Percentiles rank a stretch among this genome's conserved stretches.
Conservation (phyloP, 2,888 invertebrate species). For the Caenorhabditis zanzibari region DNA sequence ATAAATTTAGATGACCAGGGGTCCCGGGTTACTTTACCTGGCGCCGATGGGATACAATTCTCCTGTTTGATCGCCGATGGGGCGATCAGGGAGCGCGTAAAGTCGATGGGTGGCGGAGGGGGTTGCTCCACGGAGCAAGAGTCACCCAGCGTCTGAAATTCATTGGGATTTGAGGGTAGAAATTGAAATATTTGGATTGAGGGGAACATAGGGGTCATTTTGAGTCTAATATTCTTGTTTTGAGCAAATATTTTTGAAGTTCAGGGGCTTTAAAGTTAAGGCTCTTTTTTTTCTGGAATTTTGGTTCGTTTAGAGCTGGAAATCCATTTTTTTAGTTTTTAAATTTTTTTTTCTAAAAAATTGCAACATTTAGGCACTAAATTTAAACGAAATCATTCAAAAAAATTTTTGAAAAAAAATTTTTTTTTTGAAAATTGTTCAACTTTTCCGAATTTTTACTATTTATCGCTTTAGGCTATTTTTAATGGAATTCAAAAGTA, state of each 20-base stretch:
- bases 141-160: conserved; percentile 63
- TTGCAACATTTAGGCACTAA: background rate
- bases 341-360: too few species aligned
- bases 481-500: too few species aligned
- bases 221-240: background rate
- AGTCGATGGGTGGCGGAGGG: conserved; percentile 58
- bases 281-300: too few species aligned
- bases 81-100: conserved; percentile 37
- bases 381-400: too few species aligned
- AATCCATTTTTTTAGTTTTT: too few species aligned
- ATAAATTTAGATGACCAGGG: background rate
- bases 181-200: background rate
- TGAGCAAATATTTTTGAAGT: background rate
- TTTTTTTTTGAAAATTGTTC: background rate
- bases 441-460: too few species aligned
- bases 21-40: conserved; percentile 5
- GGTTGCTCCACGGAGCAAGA: conserved; percentile 62
- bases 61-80: conserved; percentile 30
- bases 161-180: background rate
- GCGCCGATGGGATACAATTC: conserved; percentile 31
- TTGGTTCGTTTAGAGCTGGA: too few species aligned
- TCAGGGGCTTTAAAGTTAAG: too few species aligned
- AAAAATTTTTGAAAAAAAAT: too few species aligned
- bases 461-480: too few species aligned
- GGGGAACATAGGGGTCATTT: background rate